These are phyloP conservation scores for Albula glossodonta DNA, from an alignment of 2,113 vertebrate genomes.

Conservation along the genomic window DNA sequence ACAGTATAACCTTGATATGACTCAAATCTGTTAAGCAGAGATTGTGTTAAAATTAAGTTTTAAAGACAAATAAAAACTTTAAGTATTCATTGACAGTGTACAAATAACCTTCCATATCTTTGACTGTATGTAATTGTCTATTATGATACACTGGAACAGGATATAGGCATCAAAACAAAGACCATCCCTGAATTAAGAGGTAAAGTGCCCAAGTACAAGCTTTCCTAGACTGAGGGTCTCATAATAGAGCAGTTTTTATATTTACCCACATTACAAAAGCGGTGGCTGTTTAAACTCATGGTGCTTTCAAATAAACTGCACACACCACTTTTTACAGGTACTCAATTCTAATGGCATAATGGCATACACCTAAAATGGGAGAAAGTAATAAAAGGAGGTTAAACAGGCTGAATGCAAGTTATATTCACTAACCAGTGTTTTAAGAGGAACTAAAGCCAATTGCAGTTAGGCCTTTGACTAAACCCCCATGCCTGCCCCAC, in stretches of 20 bases:
- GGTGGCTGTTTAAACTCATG: not conserved
- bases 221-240: constrained; percentile 32
- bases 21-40: not conserved
- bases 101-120: constrained; percentile 27
- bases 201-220: constrained; percentile 66
- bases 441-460: constrained; percentile 45
- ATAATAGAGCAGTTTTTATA: not conserved
- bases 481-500: constrained; percentile 43
- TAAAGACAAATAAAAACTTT: constrained; percentile 2
- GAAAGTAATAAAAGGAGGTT: not conserved
- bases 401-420: not conserved
- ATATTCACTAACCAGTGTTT: constrained; percentile 37
- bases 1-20: constrained; percentile 58
- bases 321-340: constrained; percentile 32
- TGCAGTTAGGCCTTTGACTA: constrained; percentile 42
- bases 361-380: constrained; percentile 31
- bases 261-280: not conserved
- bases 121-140: constrained; percentile 28
- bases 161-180: constrained; percentile 30
- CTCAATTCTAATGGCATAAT: constrained; percentile 27
- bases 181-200: constrained; percentile 67
- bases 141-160: constrained; percentile 26
- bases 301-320: constrained; percentile 8
- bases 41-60: constrained; percentile 34
- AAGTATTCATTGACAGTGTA: constrained; percentile 5